phyloP scores from a whole-genome alignment of 2,888 invertebrate species.

The Mamestra brassicae region DNA sequence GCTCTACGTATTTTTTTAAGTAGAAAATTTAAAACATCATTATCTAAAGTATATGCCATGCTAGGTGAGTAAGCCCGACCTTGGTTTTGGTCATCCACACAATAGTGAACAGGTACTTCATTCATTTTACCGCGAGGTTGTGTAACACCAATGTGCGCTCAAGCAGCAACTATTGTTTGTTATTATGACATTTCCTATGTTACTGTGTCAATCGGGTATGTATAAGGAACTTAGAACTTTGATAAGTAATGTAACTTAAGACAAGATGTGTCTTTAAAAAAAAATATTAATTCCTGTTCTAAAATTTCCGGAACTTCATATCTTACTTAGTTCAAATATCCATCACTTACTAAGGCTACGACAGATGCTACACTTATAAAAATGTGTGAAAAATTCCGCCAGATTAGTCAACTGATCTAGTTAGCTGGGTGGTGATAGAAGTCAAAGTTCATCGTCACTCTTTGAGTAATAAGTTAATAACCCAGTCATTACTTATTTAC shows the following conservation, averaged over 20 bases:
- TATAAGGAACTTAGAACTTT: slow-evolving; percentile 12
- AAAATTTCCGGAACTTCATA: no score
- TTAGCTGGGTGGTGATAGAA: no score
- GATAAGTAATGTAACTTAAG: not conserved
- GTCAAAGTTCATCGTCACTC: not conserved
- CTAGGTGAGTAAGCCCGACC: slow-evolving; percentile 64
- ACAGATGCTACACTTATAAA: not conserved
- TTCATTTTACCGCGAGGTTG: slow-evolving; percentile 53
- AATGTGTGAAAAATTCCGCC: not conserved
- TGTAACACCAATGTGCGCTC: slow-evolving; percentile 59
- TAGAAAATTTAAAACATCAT: slow-evolving; percentile 27
- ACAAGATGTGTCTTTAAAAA: not conserved
- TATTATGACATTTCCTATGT: slow-evolving; percentile 42
- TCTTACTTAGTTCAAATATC: not conserved
- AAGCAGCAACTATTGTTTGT: slow-evolving; percentile 53
- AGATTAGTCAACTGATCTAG: not conserved
- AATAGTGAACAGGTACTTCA: slow-evolving; percentile 58
- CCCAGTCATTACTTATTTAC: not conserved
- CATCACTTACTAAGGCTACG: not conserved
- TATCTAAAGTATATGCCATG: slow-evolving; percentile 28
- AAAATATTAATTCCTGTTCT: no score
- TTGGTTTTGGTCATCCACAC: slow-evolving; percentile 68
- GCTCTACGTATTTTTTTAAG: not conserved
- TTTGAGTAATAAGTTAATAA: slow-evolving; percentile 3
- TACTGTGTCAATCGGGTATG: slow-evolving; percentile 24